Evolutionary conservation across 2,888 invertebrate species (phyloP).

Genomic region (Catocala nupta): DNA sequence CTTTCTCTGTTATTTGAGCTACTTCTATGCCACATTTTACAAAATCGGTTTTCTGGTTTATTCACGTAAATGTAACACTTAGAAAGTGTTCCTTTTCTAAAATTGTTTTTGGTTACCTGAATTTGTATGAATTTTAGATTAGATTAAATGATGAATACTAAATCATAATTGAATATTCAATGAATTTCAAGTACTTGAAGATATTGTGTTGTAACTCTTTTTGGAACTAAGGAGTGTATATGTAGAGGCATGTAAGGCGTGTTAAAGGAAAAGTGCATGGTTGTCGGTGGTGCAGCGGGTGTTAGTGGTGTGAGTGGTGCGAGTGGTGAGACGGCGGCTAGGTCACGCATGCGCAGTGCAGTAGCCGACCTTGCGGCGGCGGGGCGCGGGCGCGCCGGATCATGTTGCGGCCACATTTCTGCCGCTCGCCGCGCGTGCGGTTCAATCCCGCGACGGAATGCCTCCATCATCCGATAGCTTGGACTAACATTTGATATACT

Average conservation of each 20-base stretch:
- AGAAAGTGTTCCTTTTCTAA: too few species aligned
- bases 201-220: background rate
- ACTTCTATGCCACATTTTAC: too few species aligned
- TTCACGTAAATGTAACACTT: too few species aligned
- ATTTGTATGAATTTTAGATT: too few species aligned
- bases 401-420: slow-evolving; percentile 81
- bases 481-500: slow-evolving; percentile 78
- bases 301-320: slow-evolving; percentile 6
- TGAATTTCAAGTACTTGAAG: background rate
- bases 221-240: background rate
- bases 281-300: slow-evolving; percentile 12
- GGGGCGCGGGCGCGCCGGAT: slow-evolving; percentile 65
- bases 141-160: too few species aligned
- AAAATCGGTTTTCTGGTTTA: too few species aligned
- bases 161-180: too few species aligned
- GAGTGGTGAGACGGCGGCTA: slow-evolving; percentile 52
- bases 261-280: slow-evolving; percentile 12
- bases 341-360: slow-evolving; percentile 79
- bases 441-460: slow-evolving; percentile 81
- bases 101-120: too few species aligned
- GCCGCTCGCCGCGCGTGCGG: slow-evolving; percentile 81
- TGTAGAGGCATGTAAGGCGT: background rate
- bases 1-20: too few species aligned
- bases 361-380: slow-evolving; percentile 83
- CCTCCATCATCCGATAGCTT: slow-evolving; percentile 79